These are phyloP conservation scores for Apantesis nais DNA, from an alignment of 2,888 invertebrate genomes.

Conservation along the genomic window DNA sequence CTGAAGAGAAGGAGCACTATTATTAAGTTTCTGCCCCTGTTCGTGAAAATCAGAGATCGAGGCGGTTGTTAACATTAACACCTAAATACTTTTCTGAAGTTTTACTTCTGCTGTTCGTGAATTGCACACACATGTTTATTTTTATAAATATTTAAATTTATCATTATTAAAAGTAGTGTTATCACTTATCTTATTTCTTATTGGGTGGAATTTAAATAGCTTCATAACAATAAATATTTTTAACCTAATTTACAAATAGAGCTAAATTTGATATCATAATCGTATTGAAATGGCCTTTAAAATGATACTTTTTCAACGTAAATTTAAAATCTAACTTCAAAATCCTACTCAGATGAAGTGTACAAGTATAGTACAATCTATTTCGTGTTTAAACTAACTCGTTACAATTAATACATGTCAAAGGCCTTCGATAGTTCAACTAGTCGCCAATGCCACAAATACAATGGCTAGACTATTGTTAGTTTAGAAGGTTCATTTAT, in stretches of 20 bases:
- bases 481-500: conserved; percentile 39
- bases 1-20: too few relatives aligned
- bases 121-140: too few relatives aligned
- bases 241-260: background rate
- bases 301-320: background rate
- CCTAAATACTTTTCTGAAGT: too few relatives aligned
- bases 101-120: too few relatives aligned
- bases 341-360: background rate
- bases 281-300: background rate
- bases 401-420: conserved; percentile 52
- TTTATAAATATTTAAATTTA: too few relatives aligned
- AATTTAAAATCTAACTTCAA: conserved; percentile 26
- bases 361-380: background rate
- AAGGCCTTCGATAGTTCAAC: conserved; percentile 67
- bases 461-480: conserved; percentile 66
- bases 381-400: conserved; percentile 21
- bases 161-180: too few relatives aligned
- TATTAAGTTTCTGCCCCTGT: too few relatives aligned
- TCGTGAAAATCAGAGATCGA: too few relatives aligned
- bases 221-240: too few relatives aligned
- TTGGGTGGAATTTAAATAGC: too few relatives aligned
- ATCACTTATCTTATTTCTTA: too few relatives aligned
- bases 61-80: conserved; percentile 71
- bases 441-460: conserved; percentile 67
- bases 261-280: background rate